Base-by-base conservation (phyloP, 1,140 invertebrate species). In the Adelges cooleyi region DNA sequence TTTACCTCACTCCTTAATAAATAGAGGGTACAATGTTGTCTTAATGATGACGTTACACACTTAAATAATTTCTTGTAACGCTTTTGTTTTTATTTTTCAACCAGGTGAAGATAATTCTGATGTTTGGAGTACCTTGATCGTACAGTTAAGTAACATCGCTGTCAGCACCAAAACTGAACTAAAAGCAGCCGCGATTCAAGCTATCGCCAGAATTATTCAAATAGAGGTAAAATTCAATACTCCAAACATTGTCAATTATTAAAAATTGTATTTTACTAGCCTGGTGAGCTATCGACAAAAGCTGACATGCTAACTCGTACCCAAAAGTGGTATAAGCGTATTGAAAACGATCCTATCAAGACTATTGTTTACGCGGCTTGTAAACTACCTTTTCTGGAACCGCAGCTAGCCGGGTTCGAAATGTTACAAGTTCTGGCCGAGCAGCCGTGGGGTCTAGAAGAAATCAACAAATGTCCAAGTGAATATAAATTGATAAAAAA, bases 401-500 rank as follows among this genome's bases (percentile, higher is more conserved):
- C 85, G 15, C 75, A 80, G 65, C 68, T 77, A 40, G 77, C 79
- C 3, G 78, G 80, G 27, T 71, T 84, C 3, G 71, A 77, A 25
- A 70, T 84, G 23, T 70, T 85, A 6, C 67, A 70, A 8, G 75
- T 76, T 5, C 54, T 86, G 8, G 75, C 80, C 1, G 70, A 71
- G 5, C 80, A 82, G 71, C 70, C 72, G 11, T 86, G 85, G 85
- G 83, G 83, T 5, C 84, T 85, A 72, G 75, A 80, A 66, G 73
- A 77, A 46, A 80, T 86, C 65, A 78, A 77, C 66, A 73, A 74
- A 68, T 71, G 75, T 65, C 76, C 82, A 42, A 80, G 79, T 80
- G 73, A 65, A 67, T 59, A 4, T 44, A 65, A 36, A 27, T 29
- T 52, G 15, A 6, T 33, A 33, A 33, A 33, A n/a, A n/a, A n/a